These are phyloP conservation scores for Habrosyne pyritoides DNA, from an alignment of 2,888 invertebrate genomes.

Conservation along the genomic window DNA sequence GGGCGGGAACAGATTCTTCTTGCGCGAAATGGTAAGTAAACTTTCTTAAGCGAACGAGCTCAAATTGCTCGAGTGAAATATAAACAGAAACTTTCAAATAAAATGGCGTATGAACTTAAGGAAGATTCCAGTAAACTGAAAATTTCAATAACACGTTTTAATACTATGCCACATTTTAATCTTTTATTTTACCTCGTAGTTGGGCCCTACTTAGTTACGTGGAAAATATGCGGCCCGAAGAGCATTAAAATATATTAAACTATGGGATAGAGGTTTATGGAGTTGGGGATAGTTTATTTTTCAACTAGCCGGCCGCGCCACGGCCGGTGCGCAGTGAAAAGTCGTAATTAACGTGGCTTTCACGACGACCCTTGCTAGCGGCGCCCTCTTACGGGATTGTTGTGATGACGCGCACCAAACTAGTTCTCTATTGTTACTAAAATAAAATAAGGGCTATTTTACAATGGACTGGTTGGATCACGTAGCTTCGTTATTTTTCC, in stretches of 20 bases:
- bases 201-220: neutral
- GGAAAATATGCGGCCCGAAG: conserved; percentile 32
- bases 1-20: conserved; percentile 45
- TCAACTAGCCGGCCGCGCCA: conserved; percentile 39
- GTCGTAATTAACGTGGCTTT: conserved; percentile 71
- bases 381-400: conserved; percentile 58
- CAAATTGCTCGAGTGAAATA: conserved; percentile 58
- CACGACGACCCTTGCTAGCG: conserved; percentile 44
- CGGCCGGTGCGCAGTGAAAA: conserved; percentile 48
- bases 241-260: conserved; percentile 49
- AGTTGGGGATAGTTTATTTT: conserved; percentile 54
- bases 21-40: conserved; percentile 62
- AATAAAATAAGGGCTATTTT: conserved; percentile 36
- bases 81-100: conserved; percentile 63
- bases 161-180: conserved; percentile 1
- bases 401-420: conserved; percentile 49
- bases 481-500: neutral
- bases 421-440: conserved; percentile 43
- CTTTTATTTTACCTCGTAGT: conserved; percentile 15
- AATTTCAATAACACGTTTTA: conserved; percentile 8
- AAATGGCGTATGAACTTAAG: conserved; percentile 55
- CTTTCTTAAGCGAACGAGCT: conserved; percentile 51
- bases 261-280: conserved; percentile 31
- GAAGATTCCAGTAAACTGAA: conserved; percentile 39
- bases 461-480: neutral